phyloP scores from a whole-genome alignment of 2,113 vertebrate genomes.

The Indicator indicator region DNA sequence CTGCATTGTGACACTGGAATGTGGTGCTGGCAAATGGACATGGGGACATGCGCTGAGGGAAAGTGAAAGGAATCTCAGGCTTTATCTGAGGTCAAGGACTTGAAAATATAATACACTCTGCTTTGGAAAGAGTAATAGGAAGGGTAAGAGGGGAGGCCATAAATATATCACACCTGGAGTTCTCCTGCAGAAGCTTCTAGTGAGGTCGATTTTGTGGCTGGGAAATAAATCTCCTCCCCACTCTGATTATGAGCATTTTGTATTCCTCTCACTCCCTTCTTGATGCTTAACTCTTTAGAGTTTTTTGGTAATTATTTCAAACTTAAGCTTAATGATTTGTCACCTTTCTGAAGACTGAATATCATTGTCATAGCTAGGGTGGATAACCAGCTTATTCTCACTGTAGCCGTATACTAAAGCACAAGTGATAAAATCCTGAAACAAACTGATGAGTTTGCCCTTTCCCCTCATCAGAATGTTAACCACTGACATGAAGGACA shows the following conservation, averaged over 20 bases:
- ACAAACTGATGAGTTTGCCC: not conserved
- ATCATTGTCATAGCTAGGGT: not conserved
- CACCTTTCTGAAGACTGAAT: not conserved
- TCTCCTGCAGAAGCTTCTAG: conserved; percentile 11
- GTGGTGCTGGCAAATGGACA: not conserved
- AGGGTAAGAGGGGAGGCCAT: not conserved
- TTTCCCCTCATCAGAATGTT: not conserved
- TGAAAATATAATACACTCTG: conserved; percentile 14
- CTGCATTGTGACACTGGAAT: conserved; percentile 46
- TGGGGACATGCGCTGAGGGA: not conserved
- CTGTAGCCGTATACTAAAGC: not conserved
- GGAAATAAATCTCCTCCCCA: conserved; percentile 10
- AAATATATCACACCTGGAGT: conserved; percentile 4
- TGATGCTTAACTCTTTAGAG: not conserved
- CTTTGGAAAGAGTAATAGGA: conserved; percentile 23
- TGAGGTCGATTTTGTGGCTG: not conserved
- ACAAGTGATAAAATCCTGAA: not conserved
- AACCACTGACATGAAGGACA: not conserved
- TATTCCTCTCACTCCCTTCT: not conserved
- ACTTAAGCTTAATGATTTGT: not conserved
- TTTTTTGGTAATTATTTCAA: not conserved
- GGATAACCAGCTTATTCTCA: not conserved
- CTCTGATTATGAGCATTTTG: not conserved
- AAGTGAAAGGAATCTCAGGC: conserved; percentile 33
- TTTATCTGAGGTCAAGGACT: conserved; percentile 34